These are phyloP conservation scores for Acanthurus leucopareius DNA, from an alignment of 2,797 vertebrate species.

Conservation along the genomic window DNA sequence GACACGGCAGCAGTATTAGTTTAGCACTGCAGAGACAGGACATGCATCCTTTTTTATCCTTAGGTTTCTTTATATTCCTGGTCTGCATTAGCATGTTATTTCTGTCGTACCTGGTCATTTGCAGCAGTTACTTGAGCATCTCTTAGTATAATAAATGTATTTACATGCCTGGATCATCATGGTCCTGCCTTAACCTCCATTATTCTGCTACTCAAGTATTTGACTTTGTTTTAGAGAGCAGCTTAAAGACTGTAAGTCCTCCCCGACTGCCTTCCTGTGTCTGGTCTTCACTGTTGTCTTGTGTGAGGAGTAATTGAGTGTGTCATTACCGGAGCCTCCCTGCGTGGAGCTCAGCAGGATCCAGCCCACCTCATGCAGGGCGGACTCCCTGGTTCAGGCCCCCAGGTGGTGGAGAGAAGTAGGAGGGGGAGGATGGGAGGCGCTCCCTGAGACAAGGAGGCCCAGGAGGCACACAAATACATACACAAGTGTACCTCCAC, in stretches of 20 bases:
- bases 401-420: slow-evolving; percentile 34
- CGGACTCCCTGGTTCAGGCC: slow-evolving; percentile 30
- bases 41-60: too few species aligned
- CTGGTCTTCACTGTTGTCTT: slow-evolving; percentile 23
- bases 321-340: slow-evolving; percentile 64
- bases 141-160: slow-evolving; percentile 6
- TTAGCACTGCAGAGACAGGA: too few species aligned
- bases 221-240: slow-evolving; percentile 37
- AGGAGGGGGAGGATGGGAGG: slow-evolving; percentile 28
- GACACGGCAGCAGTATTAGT: too few species aligned
- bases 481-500: slow-evolving; percentile 8
- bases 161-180: background rate
- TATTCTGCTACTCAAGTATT: slow-evolving; percentile 24
- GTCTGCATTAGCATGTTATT: background rate
- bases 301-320: slow-evolving; percentile 70
- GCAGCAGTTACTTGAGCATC: background rate
- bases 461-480: slow-evolving; percentile 51
- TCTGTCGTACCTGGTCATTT: background rate
- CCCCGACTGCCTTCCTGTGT: slow-evolving; percentile 29
- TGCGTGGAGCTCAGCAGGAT: slow-evolving; percentile 46
- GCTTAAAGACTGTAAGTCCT: slow-evolving; percentile 28
- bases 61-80: background rate
- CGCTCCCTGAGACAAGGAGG: slow-evolving; percentile 56
- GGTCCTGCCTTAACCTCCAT: background rate
- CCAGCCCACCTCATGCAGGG: slow-evolving; percentile 35